phyloP scores from a whole-genome alignment of 2,888 invertebrate genomes.

The Dryocosmus kuriphilus region DNA sequence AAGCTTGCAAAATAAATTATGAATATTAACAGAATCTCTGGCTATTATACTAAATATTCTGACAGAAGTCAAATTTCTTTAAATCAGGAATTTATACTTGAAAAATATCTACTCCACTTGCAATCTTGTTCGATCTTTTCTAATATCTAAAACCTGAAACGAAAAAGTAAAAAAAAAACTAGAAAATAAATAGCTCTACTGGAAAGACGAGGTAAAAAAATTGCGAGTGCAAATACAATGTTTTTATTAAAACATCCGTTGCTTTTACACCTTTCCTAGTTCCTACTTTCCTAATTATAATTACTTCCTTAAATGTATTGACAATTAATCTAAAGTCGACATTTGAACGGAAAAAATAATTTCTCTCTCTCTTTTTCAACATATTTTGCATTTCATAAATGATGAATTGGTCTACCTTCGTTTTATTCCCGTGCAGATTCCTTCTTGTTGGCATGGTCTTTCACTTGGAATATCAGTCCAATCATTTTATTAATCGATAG shows the following conservation, averaged over 20 bases:
- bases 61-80: too few relatives aligned
- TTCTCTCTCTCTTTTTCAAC: slow-evolving; percentile 4
- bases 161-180: too few relatives aligned
- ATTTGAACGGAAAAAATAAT: not conserved
- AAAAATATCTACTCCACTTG: too few relatives aligned
- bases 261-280: not conserved
- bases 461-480: not conserved
- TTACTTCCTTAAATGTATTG: not conserved
- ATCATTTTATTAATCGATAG: not conserved
- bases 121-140: too few relatives aligned
- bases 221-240: not conserved
- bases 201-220: not conserved
- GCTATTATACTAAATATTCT: too few relatives aligned
- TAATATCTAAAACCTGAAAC: too few relatives aligned
- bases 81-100: too few relatives aligned
- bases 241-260: not conserved
- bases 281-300: not conserved
- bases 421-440: not conserved
- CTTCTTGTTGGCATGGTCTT: not conserved
- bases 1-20: too few relatives aligned
- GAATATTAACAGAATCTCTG: too few relatives aligned
- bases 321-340: not conserved
- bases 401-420: slow-evolving; percentile 13
- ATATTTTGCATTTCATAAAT: slow-evolving; percentile 32
- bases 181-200: too few relatives aligned